These are phyloP conservation scores for Myotis planiceps DNA, from an alignment of 2,797 vertebrate genomes.

Conservation along the genomic window DNA sequence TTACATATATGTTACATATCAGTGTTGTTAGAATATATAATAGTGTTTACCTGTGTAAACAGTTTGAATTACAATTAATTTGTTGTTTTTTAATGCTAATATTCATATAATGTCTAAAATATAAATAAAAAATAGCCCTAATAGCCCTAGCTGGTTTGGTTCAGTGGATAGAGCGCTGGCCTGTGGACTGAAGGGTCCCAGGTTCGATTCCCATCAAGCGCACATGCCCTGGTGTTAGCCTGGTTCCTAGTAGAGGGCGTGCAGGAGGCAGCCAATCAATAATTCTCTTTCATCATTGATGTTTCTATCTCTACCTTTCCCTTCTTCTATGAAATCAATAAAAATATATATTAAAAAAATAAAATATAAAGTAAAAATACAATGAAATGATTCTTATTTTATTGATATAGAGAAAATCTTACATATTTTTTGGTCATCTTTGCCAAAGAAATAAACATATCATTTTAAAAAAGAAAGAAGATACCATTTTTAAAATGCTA, in stretches of 20 bases:
- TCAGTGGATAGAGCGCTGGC: too few species aligned
- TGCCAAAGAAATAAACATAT: not conserved
- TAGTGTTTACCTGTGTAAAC: not conserved
- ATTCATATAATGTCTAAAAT: not conserved
- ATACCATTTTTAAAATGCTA: not conserved
- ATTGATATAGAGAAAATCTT: not conserved
- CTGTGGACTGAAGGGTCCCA: too few species aligned
- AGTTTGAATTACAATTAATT: not conserved
- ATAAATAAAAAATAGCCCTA: not conserved
- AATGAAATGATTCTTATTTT: not conserved
- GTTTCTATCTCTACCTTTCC: too few species aligned
- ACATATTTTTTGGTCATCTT: not conserved
- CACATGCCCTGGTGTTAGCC: too few species aligned
- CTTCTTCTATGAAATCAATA: too few species aligned
- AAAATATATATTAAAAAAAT: too few species aligned
- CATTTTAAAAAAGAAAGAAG: not conserved
- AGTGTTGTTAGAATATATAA: not conserved
- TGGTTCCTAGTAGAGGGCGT: too few species aligned
- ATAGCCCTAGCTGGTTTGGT: too few species aligned
- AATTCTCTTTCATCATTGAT: too few species aligned
- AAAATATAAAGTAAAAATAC: not conserved
- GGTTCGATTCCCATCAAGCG: too few species aligned
- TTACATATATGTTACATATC: not conserved
- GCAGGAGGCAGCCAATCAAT: too few species aligned
- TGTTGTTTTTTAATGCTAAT: not conserved